Conservation (phyloP, 2,113 vertebrate genomes). For the Gymnorhina tibicen region DNA sequence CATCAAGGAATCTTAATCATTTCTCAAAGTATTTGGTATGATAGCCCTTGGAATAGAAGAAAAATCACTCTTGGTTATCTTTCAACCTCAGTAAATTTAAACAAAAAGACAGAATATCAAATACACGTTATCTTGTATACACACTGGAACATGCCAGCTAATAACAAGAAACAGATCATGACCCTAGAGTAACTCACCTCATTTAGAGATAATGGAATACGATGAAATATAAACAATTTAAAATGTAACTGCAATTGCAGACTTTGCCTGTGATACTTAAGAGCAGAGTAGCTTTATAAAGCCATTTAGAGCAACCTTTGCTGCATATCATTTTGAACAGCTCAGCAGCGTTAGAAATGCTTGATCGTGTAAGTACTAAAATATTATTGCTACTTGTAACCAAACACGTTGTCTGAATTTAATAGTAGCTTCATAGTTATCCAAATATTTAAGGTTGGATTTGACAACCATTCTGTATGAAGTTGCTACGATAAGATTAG, state of each 20-base stretch:
- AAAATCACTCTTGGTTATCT: conserved; percentile 4
- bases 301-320: background rate
- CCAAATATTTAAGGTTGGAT: background rate
- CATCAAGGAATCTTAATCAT: background rate
- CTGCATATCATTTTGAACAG: background rate
- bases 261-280: background rate
- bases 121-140: conserved; percentile 22
- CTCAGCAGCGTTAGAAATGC: background rate
- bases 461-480: background rate
- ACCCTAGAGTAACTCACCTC: conserved; percentile 31
- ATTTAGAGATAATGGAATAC: conserved; percentile 45
- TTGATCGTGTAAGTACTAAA: background rate
- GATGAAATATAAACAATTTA: conserved; percentile 29
- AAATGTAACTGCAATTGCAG: background rate
- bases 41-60: background rate
- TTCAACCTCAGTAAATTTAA: conserved; percentile 20
- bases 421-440: background rate
- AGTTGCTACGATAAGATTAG: background rate
- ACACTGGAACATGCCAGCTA: background rate
- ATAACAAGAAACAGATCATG: conserved; percentile 17
- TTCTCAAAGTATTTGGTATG: background rate
- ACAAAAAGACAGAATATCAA: conserved; percentile 36
- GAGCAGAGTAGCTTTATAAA: background rate
- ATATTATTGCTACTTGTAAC: background rate
- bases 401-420: background rate